Conservation (phyloP, 2,113 vertebrate genomes). For the Puffinus mauretanicus region DNA sequence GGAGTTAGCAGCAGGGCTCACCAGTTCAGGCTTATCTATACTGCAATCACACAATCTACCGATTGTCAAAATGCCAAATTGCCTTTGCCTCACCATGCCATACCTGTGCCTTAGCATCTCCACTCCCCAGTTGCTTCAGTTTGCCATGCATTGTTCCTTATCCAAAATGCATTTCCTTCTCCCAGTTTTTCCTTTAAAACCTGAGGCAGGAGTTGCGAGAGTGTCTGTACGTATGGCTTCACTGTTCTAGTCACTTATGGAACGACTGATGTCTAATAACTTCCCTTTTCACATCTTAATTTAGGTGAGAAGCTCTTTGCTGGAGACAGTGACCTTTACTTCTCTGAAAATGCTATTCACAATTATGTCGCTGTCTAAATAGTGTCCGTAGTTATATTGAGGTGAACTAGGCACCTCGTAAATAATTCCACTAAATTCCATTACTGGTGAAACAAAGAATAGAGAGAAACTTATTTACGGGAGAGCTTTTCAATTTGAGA, state of each 20-base stretch:
- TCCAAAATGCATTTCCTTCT: background rate
- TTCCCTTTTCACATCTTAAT: conserved; percentile 25
- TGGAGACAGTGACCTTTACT: conserved; percentile 39
- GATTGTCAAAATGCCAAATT: background rate
- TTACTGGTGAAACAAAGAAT: conserved; percentile 24
- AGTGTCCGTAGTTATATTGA: conserved; percentile 32
- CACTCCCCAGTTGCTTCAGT: background rate
- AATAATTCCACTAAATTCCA: conserved; percentile 22
- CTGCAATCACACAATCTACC: background rate
- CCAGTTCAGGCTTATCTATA: background rate
- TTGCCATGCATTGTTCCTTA: background rate
- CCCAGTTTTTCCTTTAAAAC: background rate
- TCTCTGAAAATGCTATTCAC: conserved; percentile 38
- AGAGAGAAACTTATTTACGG: background rate
- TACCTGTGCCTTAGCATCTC: background rate
- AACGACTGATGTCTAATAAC: background rate
- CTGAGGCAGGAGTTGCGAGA: background rate
- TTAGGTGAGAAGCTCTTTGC: conserved; percentile 17
- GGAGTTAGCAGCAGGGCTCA: background rate
- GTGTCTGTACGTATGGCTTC: background rate
- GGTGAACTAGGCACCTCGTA: conserved; percentile 27
- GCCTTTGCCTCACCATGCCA: background rate
- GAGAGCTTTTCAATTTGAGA: background rate
- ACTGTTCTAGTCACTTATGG: background rate
- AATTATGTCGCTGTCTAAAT: conserved; percentile 26